These are phyloP conservation scores for Batillaria attramentaria DNA, from an alignment of 1,140 invertebrate genomes.

Conservation along the genomic window DNA sequence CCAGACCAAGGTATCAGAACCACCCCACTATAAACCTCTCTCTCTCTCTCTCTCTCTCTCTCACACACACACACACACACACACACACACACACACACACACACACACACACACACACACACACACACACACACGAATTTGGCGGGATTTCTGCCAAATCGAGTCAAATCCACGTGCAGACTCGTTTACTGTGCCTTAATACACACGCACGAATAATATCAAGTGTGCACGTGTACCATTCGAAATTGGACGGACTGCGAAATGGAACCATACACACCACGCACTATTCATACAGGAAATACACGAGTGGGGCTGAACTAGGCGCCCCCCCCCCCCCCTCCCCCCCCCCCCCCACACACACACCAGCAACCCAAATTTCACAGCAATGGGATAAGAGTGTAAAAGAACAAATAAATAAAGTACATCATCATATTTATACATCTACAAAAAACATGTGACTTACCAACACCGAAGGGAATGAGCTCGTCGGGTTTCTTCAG, in stretches of 20 bases:
- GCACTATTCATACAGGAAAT: background rate
- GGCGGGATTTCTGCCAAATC: too few species aligned
- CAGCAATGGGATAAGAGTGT: too few species aligned
- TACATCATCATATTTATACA: background rate
- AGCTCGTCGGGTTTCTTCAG: conserved; percentile 37
- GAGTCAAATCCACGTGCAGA: background rate
- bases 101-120: conserved; percentile 7
- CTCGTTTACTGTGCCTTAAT: background rate
- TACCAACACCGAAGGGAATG: conserved; percentile 49
- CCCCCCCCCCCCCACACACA: background rate
- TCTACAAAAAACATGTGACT: background rate
- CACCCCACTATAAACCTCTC: too few species aligned
- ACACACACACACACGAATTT: background rate
- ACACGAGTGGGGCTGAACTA: too few species aligned
- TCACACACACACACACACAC: conserved; percentile 9
- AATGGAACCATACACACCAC: background rate
- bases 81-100: conserved; percentile 16
- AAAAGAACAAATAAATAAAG: background rate
- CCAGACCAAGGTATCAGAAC: too few species aligned
- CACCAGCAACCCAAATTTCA: too few species aligned
- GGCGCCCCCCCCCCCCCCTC: too few species aligned
- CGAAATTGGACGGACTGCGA: background rate
- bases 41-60: background rate
- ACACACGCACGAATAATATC: background rate
- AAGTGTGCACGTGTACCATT: background rate